Evolutionary conservation across 2,888 invertebrate genomes (phyloP), one percentile per base, ranked within the genome.

Genomic region (Acanthosepion lycidas): DNA sequence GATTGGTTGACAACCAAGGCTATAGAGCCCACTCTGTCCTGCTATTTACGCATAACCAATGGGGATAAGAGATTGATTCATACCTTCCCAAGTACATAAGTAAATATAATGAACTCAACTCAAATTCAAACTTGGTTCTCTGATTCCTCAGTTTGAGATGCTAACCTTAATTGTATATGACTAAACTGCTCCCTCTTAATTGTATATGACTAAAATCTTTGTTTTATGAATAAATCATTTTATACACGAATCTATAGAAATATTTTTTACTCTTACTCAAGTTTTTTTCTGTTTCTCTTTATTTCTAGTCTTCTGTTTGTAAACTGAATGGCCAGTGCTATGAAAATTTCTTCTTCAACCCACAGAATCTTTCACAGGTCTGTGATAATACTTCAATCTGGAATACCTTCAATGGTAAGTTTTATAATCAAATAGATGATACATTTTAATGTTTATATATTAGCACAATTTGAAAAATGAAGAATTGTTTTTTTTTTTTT

Each of bases 261-360:
- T 78, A 78, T 78, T n/a, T 78, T 78, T 26, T n/a, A 1, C 8
- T 0, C 20, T 59, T 20, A 59, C 20, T 33, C 3, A 78, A n/a
- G 8, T n/a, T 23, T 78, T 33, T 78, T 78, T 42, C n/a, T n/a
- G 4, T 92, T 42, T 51, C 91, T 48, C 91, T 78, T 91, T 49
- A 28, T 94, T 95, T 91, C 59, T 95, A 96, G 96, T 92, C 42
- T 92, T 95, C 95, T 94, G 95, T 96, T 20, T 96, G 96, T 94
- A 53, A 92, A 33, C 95, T 96, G 93, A 94, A 94, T 94, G 95
- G 94, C 15, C 78, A 42, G 0, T 96, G 96, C 64, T 95, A 95
- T 94, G 95, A 95, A 91, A 95, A 94, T n/a, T 95, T 95, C 6
- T 96, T 95, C 94, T 92, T 94, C 51, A 95, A 96, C 94, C 94